phyloP scores from a whole-genome alignment of 1,140 invertebrate genomes.

The Philopotamus ludificatus region DNA sequence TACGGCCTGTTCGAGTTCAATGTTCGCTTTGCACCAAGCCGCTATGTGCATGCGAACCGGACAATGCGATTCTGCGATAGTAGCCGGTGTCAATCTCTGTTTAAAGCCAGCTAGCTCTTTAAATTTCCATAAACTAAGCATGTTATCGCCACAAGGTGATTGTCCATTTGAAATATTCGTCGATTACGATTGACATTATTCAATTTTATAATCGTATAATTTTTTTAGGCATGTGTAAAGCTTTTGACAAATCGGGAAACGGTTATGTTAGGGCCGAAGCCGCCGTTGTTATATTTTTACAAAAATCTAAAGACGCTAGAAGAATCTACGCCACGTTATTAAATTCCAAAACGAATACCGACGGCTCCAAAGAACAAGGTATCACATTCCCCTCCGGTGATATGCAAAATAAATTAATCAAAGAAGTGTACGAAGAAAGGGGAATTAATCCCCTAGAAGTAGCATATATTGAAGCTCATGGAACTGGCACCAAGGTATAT shows the following conservation, averaged over 20 bases:
- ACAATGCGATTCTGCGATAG: slow-evolving; percentile 89
- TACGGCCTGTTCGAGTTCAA: slow-evolving; percentile 92
- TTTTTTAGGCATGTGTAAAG: slow-evolving; percentile 69
- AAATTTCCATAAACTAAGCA: slow-evolving; percentile 89
- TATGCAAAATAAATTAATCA: slow-evolving; percentile 84
- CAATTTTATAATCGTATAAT: neutral
- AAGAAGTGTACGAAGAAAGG: slow-evolving; percentile 80
- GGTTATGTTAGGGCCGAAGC: slow-evolving; percentile 94
- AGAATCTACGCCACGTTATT: slow-evolving; percentile 85
- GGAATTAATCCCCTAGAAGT: slow-evolving; percentile 80
- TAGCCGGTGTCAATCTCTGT: slow-evolving; percentile 80
- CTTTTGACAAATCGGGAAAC: slow-evolving; percentile 86
- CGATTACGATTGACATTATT: neutral
- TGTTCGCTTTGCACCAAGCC: slow-evolving; percentile 87
- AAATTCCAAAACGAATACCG: slow-evolving; percentile 84
- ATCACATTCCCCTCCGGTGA: slow-evolving; percentile 89
- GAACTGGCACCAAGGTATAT: slow-evolving; percentile 85
- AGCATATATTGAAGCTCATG: slow-evolving; percentile 91
- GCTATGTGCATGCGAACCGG: slow-evolving; percentile 77
- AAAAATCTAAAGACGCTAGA: slow-evolving; percentile 71
- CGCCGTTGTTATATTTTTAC: slow-evolving; percentile 76
- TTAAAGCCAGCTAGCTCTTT: slow-evolving; percentile 86
- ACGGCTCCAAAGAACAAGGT: slow-evolving; percentile 84
- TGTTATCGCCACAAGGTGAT: slow-evolving; percentile 82
- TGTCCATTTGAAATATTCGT: too few relatives aligned